Percentiles rank a stretch among this genome's conserved stretches.
These are phyloP conservation scores for Yponomeuta evonymella DNA, from an alignment of 2,888 invertebrate species.

Conservation along the genomic window DNA sequence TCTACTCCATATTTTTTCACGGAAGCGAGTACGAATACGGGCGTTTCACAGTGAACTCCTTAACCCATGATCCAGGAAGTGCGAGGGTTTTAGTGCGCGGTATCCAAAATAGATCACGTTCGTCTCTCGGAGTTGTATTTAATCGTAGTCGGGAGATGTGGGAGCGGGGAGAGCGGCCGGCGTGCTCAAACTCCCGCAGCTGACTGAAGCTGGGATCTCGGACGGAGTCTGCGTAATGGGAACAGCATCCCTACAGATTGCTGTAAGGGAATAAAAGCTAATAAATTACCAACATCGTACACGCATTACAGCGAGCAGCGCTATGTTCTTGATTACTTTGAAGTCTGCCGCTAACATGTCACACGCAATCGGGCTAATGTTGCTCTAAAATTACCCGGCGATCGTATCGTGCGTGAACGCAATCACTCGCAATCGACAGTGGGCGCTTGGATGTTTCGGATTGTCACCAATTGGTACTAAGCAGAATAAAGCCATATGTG, in stretches of 20 bases:
- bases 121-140: conserved; percentile 1
- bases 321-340: conserved; percentile 71
- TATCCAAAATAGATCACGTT: conserved; percentile 10
- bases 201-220: conserved; percentile 69
- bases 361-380: conserved; percentile 31
- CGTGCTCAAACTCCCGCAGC: conserved; percentile 54
- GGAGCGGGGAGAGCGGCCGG: conserved; percentile 40
- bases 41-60: conserved; percentile 11
- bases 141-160: background rate
- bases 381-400: conserved; percentile 14
- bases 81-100: conserved; percentile 3
- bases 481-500: background rate
- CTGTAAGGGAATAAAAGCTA: conserved; percentile 73
- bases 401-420: conserved; percentile 7
- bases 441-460: background rate
- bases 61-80: conserved; percentile 15
- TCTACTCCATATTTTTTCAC: background rate
- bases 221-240: conserved; percentile 74
- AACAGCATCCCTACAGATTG: conserved; percentile 70
- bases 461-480: background rate
- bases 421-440: background rate
- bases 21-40: background rate
- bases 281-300: conserved; percentile 73
- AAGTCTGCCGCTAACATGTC: conserved; percentile 65
- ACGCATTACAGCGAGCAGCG: conserved; percentile 60